phyloP scores from a whole-genome alignment of 2,113 vertebrate genomes.

The Oryzias celebensis region DNA sequence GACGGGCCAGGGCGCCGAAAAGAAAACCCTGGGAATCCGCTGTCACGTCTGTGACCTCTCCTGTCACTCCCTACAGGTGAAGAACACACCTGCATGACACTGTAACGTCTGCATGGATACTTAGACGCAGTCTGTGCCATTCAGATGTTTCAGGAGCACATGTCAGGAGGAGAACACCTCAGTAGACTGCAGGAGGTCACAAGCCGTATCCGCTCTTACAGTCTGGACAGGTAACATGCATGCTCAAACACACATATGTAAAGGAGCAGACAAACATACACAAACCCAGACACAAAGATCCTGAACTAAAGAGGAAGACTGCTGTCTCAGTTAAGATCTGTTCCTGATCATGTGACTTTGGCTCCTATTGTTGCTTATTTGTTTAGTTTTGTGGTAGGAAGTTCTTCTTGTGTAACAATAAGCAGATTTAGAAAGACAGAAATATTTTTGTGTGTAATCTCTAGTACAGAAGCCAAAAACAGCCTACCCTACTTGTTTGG shows the following conservation, averaged over 20 bases:
- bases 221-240: constrained; percentile 43
- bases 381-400: too few species aligned
- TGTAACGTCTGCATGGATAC: not conserved
- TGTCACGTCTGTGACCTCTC: constrained; percentile 88
- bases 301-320: not conserved
- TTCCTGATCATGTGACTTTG: too few species aligned
- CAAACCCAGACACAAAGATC: not conserved
- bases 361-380: too few species aligned
- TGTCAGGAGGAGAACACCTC: constrained; percentile 85
- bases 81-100: not conserved
- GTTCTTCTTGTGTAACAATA: too few species aligned
- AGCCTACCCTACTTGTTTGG: too few species aligned
- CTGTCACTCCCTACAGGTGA: constrained; percentile 85
- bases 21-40: constrained; percentile 78
- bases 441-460: too few species aligned
- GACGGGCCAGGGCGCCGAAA: constrained; percentile 72
- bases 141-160: constrained; percentile 90
- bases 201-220: constrained; percentile 47
- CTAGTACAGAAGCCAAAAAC: too few species aligned
- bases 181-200: constrained; percentile 84
- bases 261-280: not conserved
- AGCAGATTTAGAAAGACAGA: too few species aligned
- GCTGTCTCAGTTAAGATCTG: not conserved
- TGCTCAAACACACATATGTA: not conserved
- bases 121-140: not conserved